Evolutionary conservation across 2,113 vertebrate species (phyloP).

Genomic region (Mixornis gularis): DNA sequence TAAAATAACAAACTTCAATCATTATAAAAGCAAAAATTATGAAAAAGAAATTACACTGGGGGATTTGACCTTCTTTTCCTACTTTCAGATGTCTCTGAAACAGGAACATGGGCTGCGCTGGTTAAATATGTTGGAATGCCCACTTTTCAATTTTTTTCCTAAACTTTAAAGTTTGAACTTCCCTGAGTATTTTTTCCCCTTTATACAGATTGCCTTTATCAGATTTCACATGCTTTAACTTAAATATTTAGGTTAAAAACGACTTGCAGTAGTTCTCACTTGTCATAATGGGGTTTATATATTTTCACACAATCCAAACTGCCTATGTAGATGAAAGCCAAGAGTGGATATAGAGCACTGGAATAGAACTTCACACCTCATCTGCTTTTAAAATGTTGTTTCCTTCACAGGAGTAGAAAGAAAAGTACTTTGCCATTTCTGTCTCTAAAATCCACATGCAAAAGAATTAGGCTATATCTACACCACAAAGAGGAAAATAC

Average conservation of each 20-base stretch:
- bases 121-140: neutral
- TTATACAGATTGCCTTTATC: neutral
- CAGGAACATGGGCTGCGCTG: neutral
- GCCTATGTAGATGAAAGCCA: neutral
- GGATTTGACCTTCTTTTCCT: neutral
- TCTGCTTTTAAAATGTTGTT: slow-evolving; percentile 41
- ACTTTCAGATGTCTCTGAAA: neutral
- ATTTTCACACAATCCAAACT: slow-evolving; percentile 27
- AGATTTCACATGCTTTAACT: slow-evolving; percentile 13
- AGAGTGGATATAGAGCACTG: neutral
- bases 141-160: neutral
- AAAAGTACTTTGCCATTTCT: neutral
- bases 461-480: neutral
- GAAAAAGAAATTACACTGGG: neutral
- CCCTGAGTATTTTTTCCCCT: neutral
- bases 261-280: slow-evolving; percentile 17
- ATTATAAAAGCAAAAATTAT: neutral
- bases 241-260: slow-evolving; percentile 53
- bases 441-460: neutral
- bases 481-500: neutral
- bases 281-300: slow-evolving; percentile 20
- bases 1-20: neutral
- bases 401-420: neutral
- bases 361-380: slow-evolving; percentile 17
- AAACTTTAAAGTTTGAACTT: neutral